Evolutionary conservation across 2,888 invertebrate genomes (phyloP).

Genomic region (Apodemia mormo): DNA sequence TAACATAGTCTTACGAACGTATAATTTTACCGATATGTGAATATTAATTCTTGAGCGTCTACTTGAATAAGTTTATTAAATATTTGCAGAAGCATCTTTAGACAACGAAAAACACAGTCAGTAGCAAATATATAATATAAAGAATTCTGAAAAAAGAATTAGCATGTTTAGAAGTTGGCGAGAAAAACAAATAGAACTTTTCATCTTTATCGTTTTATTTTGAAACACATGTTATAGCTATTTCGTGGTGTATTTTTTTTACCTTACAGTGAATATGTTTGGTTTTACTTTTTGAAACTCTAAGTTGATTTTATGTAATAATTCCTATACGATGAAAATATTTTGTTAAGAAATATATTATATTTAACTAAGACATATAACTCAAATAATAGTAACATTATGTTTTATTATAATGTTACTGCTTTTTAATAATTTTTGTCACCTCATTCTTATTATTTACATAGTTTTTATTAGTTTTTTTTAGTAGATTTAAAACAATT

Average conservation of each 20-base stretch:
- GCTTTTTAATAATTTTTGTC: too few species aligned
- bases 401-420: too few species aligned
- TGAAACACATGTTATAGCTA: conserved; percentile 33
- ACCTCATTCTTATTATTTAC: too few species aligned
- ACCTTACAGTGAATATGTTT: conserved; percentile 74
- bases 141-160: background rate
- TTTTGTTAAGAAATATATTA: too few species aligned
- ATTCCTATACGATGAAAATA: background rate
- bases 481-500: too few species aligned
- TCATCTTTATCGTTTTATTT: conserved; percentile 33
- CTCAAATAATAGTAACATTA: too few species aligned
- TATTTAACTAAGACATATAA: too few species aligned
- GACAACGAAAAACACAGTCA: background rate
- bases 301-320: background rate
- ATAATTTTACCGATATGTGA: too few species aligned
- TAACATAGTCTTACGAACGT: too few species aligned
- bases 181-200: conserved; percentile 25
- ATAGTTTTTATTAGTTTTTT: too few species aligned
- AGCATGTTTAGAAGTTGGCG: background rate
- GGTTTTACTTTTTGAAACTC: conserved; percentile 57
- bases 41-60: background rate
- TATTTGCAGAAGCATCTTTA: background rate
- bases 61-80: background rate
- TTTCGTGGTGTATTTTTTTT: conserved; percentile 73
- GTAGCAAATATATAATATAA: background rate